Evolutionary conservation across 2,797 vertebrate species (phyloP).

Genomic region (Pangasius sanitwongsei): DNA sequence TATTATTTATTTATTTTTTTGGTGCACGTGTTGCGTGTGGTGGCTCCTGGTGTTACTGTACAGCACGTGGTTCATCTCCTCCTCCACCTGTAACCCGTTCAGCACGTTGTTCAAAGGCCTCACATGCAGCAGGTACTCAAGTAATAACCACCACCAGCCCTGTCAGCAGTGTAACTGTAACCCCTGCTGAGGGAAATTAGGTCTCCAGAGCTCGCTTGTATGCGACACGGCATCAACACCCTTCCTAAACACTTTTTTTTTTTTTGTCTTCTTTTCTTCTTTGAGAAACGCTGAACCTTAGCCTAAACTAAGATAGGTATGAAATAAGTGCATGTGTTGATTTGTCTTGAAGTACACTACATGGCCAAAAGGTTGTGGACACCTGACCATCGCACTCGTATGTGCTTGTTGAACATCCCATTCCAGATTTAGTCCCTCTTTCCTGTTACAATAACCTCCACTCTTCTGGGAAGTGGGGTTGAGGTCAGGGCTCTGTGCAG

Average conservation of each 20-base stretch:
- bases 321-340: neutral
- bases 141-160: neutral
- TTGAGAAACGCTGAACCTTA: neutral
- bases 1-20: neutral
- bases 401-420: neutral
- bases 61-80: conserved; percentile 48
- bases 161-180: neutral
- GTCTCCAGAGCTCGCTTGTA: neutral
- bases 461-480: neutral
- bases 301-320: neutral
- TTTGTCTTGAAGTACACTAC: neutral
- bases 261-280: neutral
- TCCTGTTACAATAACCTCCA: neutral
- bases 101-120: neutral
- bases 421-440: neutral
- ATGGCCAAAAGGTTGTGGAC: neutral
- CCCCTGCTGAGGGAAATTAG: neutral
- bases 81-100: neutral
- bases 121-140: neutral
- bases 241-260: too few relatives aligned
- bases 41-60: conserved; percentile 29
- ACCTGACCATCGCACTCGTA: neutral
- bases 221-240: neutral
- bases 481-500: neutral
- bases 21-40: conserved; percentile 25